Percentiles rank a stretch among this genome's conserved stretches.
These are phyloP conservation scores for Nesidiocoris tenuis DNA, from an alignment of 2,888 invertebrate species.

Conservation along the genomic window DNA sequence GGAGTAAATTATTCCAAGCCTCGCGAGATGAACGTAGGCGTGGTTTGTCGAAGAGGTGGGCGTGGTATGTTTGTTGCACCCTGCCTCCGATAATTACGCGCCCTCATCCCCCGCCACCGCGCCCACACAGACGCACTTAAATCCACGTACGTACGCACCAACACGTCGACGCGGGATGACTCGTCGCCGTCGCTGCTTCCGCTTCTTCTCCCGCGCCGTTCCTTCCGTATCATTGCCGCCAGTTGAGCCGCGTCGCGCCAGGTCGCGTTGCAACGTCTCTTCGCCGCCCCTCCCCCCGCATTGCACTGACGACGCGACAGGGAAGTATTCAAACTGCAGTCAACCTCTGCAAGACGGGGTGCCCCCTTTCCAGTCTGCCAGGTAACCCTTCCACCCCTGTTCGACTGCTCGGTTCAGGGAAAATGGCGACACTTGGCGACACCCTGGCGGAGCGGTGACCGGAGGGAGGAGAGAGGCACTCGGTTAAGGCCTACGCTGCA, in stretches of 20 bases:
- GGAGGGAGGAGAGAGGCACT: not conserved
- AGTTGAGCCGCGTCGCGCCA: not conserved
- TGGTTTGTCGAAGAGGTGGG: constrained; percentile 27
- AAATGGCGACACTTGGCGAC: not conserved
- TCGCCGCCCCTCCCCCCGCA: not conserved
- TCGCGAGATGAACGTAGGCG: constrained; percentile 14
- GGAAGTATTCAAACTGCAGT: not conserved
- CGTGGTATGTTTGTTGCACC: constrained; percentile 35
- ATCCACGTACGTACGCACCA: not conserved
- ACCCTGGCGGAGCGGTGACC: not conserved
- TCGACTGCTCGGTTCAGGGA: not conserved
- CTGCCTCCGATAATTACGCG: constrained; percentile 32
- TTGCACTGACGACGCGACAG: not conserved
- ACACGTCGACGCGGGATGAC: not conserved
- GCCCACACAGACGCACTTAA: not conserved
- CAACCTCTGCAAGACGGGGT: not conserved
- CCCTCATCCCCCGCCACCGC: constrained; percentile 6
- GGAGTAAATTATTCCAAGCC: not conserved
- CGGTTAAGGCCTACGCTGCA: not conserved
- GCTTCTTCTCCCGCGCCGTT: not conserved
- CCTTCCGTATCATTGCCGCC: not conserved
- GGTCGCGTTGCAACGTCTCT: not conserved
- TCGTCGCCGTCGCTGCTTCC: not conserved
- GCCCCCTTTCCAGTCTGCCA: not conserved
- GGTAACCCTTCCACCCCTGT: not conserved